These are phyloP conservation scores for Panthera tigris DNA, from an alignment of 2,113 vertebrate species.

Conservation along the genomic window DNA sequence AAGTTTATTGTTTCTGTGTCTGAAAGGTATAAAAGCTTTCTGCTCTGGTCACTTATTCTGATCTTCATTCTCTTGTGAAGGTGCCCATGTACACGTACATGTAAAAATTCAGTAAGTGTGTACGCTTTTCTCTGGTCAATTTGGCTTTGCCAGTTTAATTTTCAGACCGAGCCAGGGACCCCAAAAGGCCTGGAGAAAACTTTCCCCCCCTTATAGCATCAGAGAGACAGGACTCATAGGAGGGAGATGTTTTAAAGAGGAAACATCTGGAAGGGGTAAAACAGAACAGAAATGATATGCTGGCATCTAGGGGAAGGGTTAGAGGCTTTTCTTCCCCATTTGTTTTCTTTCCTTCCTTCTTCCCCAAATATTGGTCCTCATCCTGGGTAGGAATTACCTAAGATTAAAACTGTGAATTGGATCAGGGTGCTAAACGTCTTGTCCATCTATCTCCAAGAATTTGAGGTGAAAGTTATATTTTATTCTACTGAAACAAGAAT, in stretches of 20 bases:
- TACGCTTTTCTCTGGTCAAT: background rate
- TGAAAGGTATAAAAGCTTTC: background rate
- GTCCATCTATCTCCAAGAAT: background rate
- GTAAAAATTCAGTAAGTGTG: background rate
- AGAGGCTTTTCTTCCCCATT: background rate
- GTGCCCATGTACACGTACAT: background rate
- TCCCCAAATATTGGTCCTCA: background rate
- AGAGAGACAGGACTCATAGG: background rate
- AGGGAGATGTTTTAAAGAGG: background rate
- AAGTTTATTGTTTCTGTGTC: background rate
- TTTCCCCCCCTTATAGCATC: background rate
- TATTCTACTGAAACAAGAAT: background rate
- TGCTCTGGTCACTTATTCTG: background rate
- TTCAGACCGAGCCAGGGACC: background rate
- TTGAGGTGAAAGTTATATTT: background rate
- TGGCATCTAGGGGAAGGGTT: no score
- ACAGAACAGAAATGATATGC: background rate
- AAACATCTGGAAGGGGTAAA: background rate
- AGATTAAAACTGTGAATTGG: background rate
- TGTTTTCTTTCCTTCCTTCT: background rate
- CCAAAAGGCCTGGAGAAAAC: background rate
- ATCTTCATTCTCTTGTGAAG: background rate
- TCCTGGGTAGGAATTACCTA: background rate
- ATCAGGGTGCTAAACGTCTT: background rate
- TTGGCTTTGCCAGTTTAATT: background rate